A percentile compares a stretch with the other conserved stretches of the same genome.
phyloP scores from a whole-genome alignment of 2,797 vertebrate genomes.

The Emydoidea blandingii region DNA sequence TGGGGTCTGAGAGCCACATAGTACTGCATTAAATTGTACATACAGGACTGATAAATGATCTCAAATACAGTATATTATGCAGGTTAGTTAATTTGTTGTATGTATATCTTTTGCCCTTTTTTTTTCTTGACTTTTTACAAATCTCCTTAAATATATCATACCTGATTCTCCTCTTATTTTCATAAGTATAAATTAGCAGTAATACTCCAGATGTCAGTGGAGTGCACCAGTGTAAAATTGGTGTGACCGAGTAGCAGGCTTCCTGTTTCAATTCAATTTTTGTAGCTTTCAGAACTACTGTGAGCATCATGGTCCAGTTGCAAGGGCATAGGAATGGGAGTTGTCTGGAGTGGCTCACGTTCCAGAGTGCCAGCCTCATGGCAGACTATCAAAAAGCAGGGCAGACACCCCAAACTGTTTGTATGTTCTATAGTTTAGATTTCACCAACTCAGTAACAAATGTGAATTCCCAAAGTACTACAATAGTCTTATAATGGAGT shows the following conservation, averaged over 20 bases:
- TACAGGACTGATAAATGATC: conserved; percentile 34
- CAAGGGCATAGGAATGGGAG: background rate
- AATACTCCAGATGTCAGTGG: background rate
- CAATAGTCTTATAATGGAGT: too few species aligned
- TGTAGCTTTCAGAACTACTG: background rate
- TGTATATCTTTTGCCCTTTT: conserved; percentile 28
- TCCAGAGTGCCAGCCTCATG: too few species aligned
- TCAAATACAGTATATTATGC: conserved; percentile 19
- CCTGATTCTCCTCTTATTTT: conserved; percentile 31
- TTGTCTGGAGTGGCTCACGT: background rate
- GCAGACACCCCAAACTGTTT: too few species aligned
- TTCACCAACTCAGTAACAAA: too few species aligned
- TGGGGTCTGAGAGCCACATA: background rate
- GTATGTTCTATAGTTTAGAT: too few species aligned
- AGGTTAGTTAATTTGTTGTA: conserved; percentile 7
- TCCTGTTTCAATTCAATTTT: background rate
- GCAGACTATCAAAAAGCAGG: too few species aligned
- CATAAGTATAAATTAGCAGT: background rate
- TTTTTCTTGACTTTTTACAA: conserved; percentile 36
- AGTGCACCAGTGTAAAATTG: background rate
- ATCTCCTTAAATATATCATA: background rate
- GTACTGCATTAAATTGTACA: background rate
- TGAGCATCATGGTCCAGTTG: background rate
- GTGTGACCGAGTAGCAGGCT: background rate
- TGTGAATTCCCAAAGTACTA: too few species aligned